A percentile compares a stretch with the other conserved stretches of the same genome.
These are phyloP conservation scores for Buathra laborator DNA, from an alignment of 2,888 invertebrate species.

Conservation along the genomic window DNA sequence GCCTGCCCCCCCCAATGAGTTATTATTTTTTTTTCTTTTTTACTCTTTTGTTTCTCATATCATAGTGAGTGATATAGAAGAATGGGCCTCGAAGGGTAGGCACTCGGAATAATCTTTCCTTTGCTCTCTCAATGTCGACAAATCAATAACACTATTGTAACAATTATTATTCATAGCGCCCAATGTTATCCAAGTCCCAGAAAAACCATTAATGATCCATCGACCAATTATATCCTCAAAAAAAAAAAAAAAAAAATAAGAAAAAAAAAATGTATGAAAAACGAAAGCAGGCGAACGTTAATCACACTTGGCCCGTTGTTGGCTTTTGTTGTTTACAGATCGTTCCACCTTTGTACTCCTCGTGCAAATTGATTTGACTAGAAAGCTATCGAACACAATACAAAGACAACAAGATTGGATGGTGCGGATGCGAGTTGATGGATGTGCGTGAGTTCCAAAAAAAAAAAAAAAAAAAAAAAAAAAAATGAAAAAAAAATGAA, in stretches of 20 bases:
- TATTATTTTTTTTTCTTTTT: conserved; percentile 32
- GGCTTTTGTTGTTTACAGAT: conserved; percentile 84
- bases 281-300: conserved; percentile 65
- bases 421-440: conserved; percentile 84
- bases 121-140: conserved; percentile 70
- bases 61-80: conserved; percentile 17
- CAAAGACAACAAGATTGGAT: conserved; percentile 85
- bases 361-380: conserved; percentile 84
- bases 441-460: conserved; percentile 84
- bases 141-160: conserved; percentile 44
- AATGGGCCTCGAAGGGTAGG: conserved; percentile 4
- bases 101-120: conserved; percentile 28
- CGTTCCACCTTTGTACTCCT: conserved; percentile 83
- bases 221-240: conserved; percentile 52
- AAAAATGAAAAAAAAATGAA: conserved; percentile 52
- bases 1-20: conserved; percentile 11
- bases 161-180: conserved; percentile 18
- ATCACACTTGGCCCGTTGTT: conserved; percentile 77
- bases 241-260: conserved; percentile 40
- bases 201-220: conserved; percentile 25
- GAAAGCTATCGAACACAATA: conserved; percentile 84
- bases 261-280: conserved; percentile 46
- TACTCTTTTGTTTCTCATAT: not conserved
- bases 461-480: conserved; percentile 60
- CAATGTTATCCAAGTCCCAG: conserved; percentile 10